Base-by-base conservation (phyloP, 2,888 invertebrate genomes). In the Galerucella pusilla region DNA sequence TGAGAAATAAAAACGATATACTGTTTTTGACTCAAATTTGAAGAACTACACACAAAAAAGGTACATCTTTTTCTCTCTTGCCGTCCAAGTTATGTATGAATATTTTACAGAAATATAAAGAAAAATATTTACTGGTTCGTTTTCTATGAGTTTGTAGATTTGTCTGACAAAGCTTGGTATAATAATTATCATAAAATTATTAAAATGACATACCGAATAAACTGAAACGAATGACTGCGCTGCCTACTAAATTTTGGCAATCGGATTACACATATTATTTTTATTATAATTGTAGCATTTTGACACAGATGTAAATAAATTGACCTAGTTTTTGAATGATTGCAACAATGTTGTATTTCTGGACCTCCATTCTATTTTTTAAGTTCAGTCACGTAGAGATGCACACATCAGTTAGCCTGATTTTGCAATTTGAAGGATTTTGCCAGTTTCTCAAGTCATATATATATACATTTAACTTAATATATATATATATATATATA, bases 281-380 rank as follows among this genome's bases (percentile, higher is more conserved):
- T 20, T 63, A 65, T 46, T 46, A 65, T 20, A 57, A 20, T 57
- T 57, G 57, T 67, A 65, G 65, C 64, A 65, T 71, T 71, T 66
- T 54, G 66, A 59, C 57, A 63, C 65, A 57, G 71, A 71, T 66
- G 71, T 71, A 71, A 69, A 69, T 61, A 69, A 61, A 69, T 60
- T 60, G 71, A 71, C 71, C 71, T 65, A 65, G 65, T 65, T 71
- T 71, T 45, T 65, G 25, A 46, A 59, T 66, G 65, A 71, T 71
- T 71, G 71, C 71, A 71, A 66, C 71, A 71, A 71, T 71, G 59
- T 71, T 69, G 45, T 71, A 71, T 71, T 71, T 71, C 66, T 45
- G 65, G 59, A 71, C 45, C 28, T 63, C 64, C 45, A 68, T 69
- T 69, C 61, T 69, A 52, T 16, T 64, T 63, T 71, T 71, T 49